These are phyloP conservation scores for Typhlomys cinereus DNA, from an alignment of 2,113 vertebrate species.

Conservation along the genomic window DNA sequence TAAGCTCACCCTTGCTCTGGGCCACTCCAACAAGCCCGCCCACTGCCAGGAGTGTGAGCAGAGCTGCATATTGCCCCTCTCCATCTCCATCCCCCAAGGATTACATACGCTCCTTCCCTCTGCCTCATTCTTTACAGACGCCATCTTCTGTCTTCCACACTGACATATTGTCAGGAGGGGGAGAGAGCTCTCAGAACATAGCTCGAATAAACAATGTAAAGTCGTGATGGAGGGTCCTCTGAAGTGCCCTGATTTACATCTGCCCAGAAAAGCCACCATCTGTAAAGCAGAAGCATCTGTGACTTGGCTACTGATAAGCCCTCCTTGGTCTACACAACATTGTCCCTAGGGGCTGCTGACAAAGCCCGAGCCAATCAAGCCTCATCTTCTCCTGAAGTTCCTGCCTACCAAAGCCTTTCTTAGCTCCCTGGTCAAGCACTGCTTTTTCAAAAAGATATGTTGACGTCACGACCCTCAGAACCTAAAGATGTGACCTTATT, in stretches of 20 bases:
- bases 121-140: background rate
- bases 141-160: background rate
- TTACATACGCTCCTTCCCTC: background rate
- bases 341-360: background rate
- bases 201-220: background rate
- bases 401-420: background rate
- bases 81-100: background rate
- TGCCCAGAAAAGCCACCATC: background rate
- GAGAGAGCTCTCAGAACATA: background rate
- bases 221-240: background rate
- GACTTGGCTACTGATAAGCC: background rate
- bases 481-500: background rate
- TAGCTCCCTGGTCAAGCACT: background rate
- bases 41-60: rapidly evolving
- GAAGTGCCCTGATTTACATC: background rate
- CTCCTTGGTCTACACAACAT: background rate
- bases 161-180: background rate
- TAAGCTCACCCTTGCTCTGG: background rate
- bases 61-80: background rate
- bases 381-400: background rate
- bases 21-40: rapidly evolving
- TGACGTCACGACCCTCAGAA: background rate
- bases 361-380: background rate
- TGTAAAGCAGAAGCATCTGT: background rate
- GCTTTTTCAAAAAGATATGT: background rate